Evolutionary conservation across 2,888 invertebrate genomes (phyloP).

Genomic region (Drosophila fungiperda): DNA sequence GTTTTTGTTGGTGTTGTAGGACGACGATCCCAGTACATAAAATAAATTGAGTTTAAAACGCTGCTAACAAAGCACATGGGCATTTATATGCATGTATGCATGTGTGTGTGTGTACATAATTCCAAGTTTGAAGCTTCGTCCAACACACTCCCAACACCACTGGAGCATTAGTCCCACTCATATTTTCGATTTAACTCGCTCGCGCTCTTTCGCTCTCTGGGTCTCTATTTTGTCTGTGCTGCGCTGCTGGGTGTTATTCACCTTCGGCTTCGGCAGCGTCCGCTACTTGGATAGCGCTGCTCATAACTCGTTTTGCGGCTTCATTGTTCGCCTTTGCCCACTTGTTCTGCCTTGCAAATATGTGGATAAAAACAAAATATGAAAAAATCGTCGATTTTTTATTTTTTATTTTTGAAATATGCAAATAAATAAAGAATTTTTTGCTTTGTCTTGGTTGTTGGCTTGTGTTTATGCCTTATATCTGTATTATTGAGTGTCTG

Average conservation of each 20-base stretch:
- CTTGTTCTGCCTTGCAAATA: conserved; percentile 62
- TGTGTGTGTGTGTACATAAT: not conserved
- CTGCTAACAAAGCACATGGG: conserved; percentile 29
- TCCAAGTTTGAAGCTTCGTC: conserved; percentile 32
- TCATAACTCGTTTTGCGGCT: conserved; percentile 72
- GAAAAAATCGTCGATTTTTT: conserved; percentile 43
- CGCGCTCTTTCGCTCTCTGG: conserved; percentile 9
- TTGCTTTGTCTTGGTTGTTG: conserved; percentile 46
- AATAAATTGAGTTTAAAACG: conserved; percentile 12
- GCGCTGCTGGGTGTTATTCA: conserved; percentile 64
- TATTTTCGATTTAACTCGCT: conserved; percentile 27
- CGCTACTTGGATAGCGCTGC: conserved; percentile 29
- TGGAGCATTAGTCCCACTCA: conserved; percentile 8
- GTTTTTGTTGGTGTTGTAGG: conserved; percentile 2
- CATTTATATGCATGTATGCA: not conserved
- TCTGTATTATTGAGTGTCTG: conserved; percentile 15
- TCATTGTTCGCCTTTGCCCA: conserved; percentile 60
- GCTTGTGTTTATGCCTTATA: conserved; percentile 44
- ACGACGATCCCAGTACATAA: conserved; percentile 28
- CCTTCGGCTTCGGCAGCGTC: conserved; percentile 48
- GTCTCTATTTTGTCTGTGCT: conserved; percentile 18
- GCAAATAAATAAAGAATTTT: conserved; percentile 40
- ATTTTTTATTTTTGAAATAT: conserved; percentile 21
- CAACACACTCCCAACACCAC: conserved; percentile 7
- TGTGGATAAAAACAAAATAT: conserved; percentile 70